phyloP scores from a whole-genome alignment of 2,113 vertebrate species.

The Hoplias malabaricus region DNA sequence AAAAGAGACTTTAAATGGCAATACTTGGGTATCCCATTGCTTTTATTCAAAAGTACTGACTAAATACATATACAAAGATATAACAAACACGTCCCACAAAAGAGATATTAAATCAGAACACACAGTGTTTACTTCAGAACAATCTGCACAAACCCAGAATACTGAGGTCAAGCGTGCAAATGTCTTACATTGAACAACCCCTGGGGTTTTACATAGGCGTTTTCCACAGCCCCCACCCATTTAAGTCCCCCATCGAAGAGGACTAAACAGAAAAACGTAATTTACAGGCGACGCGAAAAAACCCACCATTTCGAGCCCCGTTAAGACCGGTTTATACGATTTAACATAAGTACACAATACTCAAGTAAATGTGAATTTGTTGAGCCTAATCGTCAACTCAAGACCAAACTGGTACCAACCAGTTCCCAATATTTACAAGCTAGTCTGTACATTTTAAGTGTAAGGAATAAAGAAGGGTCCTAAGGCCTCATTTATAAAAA shows the following conservation, averaged over 20 bases:
- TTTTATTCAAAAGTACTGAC: constrained; percentile 50
- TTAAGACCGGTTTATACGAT: constrained; percentile 59
- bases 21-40: constrained; percentile 8
- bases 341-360: constrained; percentile 71
- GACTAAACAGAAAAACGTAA: constrained; percentile 71
- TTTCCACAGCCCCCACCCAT: constrained; percentile 70
- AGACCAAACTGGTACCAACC: not conserved
- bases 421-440: not conserved
- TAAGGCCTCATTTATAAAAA: no score
- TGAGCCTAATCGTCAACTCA: not conserved
- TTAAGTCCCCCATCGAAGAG: constrained; percentile 59
- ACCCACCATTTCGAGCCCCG: constrained; percentile 65
- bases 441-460: not conserved
- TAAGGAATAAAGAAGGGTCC: not conserved
- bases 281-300: constrained; percentile 69
- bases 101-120: constrained; percentile 62
- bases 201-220: constrained; percentile 76
- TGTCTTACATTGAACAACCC: constrained; percentile 70
- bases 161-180: constrained; percentile 66
- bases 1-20: constrained; percentile 58
- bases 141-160: constrained; percentile 67
- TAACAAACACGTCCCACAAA: constrained; percentile 62
- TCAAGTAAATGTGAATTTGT: constrained; percentile 34
- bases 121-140: constrained; percentile 59
- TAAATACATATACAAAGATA: constrained; percentile 18